These are phyloP conservation scores for Andricus quercusramuli DNA, from an alignment of 2,888 invertebrate species.

Conservation along the genomic window DNA sequence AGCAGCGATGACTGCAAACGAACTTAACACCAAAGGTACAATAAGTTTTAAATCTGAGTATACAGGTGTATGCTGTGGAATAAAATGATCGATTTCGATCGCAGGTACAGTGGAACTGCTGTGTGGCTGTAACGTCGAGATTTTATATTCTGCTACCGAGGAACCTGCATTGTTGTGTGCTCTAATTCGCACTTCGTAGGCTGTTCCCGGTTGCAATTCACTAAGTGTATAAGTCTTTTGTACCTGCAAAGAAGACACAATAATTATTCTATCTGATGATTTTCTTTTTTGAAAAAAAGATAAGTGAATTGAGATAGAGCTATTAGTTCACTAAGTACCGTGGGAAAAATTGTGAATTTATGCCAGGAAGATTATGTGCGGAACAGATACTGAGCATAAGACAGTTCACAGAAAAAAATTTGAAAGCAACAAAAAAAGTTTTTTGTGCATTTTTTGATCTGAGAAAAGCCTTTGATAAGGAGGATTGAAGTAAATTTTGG, in stretches of 20 bases:
- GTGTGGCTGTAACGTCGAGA: conserved; percentile 90
- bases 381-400: no score
- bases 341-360: no score
- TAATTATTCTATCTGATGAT: conserved; percentile 25
- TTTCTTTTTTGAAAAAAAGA: not conserved
- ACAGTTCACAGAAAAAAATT: no score
- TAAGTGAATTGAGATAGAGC: no score
- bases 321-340: no score
- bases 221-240: conserved; percentile 90
- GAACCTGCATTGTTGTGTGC: conserved; percentile 94
- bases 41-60: conserved; percentile 75
- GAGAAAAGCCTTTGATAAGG: no score
- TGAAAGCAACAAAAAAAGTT: no score
- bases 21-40: conserved; percentile 74
- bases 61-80: conserved; percentile 74
- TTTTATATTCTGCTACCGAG: conserved; percentile 90
- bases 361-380: no score
- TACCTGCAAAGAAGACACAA: conserved; percentile 60
- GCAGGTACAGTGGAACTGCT: conserved; percentile 82
- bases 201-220: conserved; percentile 85
- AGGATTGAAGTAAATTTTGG: no score
- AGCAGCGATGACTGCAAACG: conserved; percentile 74
- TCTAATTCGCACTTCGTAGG: conserved; percentile 79
- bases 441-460: no score
- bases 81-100: conserved; percentile 74